Conservation (phyloP, 2,113 vertebrate species). For the Machaerirhynchus nigripectus region DNA sequence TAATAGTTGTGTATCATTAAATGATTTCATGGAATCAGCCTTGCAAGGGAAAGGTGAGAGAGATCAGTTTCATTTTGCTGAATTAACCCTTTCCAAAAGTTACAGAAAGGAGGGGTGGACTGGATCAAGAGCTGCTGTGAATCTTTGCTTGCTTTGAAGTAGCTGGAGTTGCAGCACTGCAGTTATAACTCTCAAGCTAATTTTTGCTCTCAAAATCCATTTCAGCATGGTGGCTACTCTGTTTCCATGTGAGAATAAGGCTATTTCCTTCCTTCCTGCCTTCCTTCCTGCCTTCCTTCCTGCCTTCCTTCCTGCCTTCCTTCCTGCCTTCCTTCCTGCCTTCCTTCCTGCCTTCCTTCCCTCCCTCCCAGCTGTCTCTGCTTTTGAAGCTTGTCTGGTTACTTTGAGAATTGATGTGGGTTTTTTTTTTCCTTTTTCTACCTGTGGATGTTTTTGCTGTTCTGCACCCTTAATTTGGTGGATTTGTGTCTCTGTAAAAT, state of each 20-base stretch:
- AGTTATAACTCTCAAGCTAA: background rate
- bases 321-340: background rate
- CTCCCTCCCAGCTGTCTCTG: background rate
- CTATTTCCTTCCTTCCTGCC: background rate
- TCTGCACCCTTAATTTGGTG: background rate
- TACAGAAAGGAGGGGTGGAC: background rate
- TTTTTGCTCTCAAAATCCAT: background rate
- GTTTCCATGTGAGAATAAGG: background rate
- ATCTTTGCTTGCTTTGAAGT: background rate
- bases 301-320: background rate
- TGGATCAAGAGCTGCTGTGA: background rate
- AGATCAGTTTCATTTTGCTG: background rate
- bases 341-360: no score
- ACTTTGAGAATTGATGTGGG: background rate
- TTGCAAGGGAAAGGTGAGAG: background rate
- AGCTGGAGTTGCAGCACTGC: background rate
- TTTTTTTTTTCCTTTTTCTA: no score
- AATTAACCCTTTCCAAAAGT: background rate
- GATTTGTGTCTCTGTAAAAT: background rate
- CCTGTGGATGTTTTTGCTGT: background rate
- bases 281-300: no score
- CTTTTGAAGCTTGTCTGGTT: background rate
- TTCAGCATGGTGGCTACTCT: background rate
- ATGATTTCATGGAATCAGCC: background rate
- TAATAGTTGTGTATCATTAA: constrained; percentile 2